These are phyloP conservation scores for Fissipunctia ypsillon DNA, from an alignment of 2,888 invertebrate genomes.

Conservation along the genomic window DNA sequence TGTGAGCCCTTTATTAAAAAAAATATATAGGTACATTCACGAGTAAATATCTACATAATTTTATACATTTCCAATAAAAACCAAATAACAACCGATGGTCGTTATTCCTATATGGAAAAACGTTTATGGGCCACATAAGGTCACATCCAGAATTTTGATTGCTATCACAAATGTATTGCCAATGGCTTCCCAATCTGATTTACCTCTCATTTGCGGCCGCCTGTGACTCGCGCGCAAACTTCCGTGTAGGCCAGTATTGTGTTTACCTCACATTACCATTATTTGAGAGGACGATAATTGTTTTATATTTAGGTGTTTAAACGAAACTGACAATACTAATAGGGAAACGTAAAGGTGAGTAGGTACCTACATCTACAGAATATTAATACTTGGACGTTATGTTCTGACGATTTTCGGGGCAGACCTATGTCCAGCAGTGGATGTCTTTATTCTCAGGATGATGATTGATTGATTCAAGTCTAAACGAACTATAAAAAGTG, in stretches of 20 bases:
- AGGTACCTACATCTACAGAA: neutral
- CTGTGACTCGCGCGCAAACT: slow-evolving; percentile 64
- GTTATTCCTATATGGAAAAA: slow-evolving; percentile 6
- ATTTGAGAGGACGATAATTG: neutral
- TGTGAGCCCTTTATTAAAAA: slow-evolving; percentile 26
- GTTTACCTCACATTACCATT: slow-evolving; percentile 34
- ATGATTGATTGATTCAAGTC: neutral
- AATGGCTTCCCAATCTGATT: slow-evolving; percentile 71
- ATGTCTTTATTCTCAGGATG: neutral
- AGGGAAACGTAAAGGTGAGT: neutral
- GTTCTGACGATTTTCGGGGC: neutral
- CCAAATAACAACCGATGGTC: slow-evolving; percentile 8
- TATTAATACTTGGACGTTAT: neutral
- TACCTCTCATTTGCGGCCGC: slow-evolving; percentile 72
- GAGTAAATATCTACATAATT: neutral
- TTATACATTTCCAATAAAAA: slow-evolving; percentile 14
- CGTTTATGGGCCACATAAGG: slow-evolving; percentile 33
- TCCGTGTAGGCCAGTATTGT: slow-evolving; percentile 40
- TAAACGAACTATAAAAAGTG: neutral
- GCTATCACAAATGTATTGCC: slow-evolving; percentile 73
- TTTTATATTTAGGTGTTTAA: slow-evolving; percentile 1
- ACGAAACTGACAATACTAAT: neutral
- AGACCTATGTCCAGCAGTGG: neutral
- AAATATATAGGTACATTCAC: neutral
- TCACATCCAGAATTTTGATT: slow-evolving; percentile 68